phyloP scores from a whole-genome alignment of 1,140 invertebrate genomes.

The Eumaeus atala region DNA sequence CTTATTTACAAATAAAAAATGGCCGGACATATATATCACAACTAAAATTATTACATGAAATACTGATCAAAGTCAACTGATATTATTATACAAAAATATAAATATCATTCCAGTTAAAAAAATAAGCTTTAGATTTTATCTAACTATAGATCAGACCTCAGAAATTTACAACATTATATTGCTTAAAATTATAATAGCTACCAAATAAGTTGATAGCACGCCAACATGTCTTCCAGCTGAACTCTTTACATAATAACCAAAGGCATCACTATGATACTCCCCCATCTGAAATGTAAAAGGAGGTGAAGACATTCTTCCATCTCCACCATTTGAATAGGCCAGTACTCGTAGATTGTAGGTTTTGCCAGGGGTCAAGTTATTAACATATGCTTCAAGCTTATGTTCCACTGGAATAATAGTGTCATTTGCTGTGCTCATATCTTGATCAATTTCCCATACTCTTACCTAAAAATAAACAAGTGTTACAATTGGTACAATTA shows the following conservation, averaged over 20 bases:
- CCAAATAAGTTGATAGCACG: neutral
- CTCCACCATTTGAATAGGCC: conserved; percentile 94
- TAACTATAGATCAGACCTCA: conserved; percentile 3
- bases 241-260: conserved; percentile 53
- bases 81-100: conserved; percentile 25
- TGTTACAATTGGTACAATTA: neutral
- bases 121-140: conserved; percentile 12
- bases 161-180: conserved; percentile 14
- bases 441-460: conserved; percentile 94
- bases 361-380: conserved; percentile 87
- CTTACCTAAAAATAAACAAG: conserved; percentile 77
- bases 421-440: conserved; percentile 93
- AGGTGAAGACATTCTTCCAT: conserved; percentile 96
- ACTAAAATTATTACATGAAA: neutral
- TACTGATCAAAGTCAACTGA: neutral
- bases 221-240: conserved; percentile 18
- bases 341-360: conserved; percentile 92
- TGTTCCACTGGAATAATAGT: conserved; percentile 84
- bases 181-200: neutral
- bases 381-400: conserved; percentile 85
- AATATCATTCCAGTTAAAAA: conserved; percentile 14
- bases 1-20: conserved; percentile 22
- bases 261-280: conserved; percentile 67
- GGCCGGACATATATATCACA: conserved; percentile 30
- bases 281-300: conserved; percentile 91